Base-by-base conservation (phyloP, 2,888 invertebrate genomes). In the Ennomos erosarius region DNA sequence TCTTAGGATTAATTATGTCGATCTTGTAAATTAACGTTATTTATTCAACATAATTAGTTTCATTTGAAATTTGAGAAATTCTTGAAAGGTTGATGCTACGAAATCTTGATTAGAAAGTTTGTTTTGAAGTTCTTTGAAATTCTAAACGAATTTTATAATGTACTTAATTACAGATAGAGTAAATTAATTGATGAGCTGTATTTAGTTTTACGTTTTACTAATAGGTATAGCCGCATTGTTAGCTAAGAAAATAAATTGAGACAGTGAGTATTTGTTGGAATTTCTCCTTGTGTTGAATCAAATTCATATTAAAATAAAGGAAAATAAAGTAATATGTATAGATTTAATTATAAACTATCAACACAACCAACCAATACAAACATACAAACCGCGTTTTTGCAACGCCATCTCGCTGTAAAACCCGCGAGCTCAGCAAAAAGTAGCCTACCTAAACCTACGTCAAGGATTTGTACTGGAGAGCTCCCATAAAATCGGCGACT, bases 31-130 rank as follows among this genome's bases (percentile, higher is more conserved):
- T 35, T 35, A 46, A 36, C 6, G 36, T 46, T 10, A 36, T 13
- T 45, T 35, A 46, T 9, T 46, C 12, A 13, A 10, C 36, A 36
- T 46, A 36, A 45, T 45, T 13, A 9, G 13, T 45, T 34, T 45
- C 44, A 45, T 45, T 34, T 34, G 35, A 36, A 13, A 13, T 46
- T 13, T 46, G 36, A 46, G 34, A 46, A n/a, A n/a, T 26, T 43
- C n/a, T 43, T 8, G 8, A 26, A n/a, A 26, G 26, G n/a, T 26
- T 26, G 33, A 43, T 26, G 26, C 8, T 26, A 26, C 16, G 13
- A 1, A 40, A 26, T 26, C 26, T 13, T 13, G 40, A 40, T 40
- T 13, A 6, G 42, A 42, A 42, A 26, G 43, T 43, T 43, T 33
- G n/a, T 5, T 43, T 43, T n/a, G 2, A 26, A 26, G 26, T 43